A percentile compares a stretch with the other conserved stretches of the same genome.
Evolutionary conservation across 2,113 vertebrate species (phyloP).

Genomic region (Laterallus jamaicensis): DNA sequence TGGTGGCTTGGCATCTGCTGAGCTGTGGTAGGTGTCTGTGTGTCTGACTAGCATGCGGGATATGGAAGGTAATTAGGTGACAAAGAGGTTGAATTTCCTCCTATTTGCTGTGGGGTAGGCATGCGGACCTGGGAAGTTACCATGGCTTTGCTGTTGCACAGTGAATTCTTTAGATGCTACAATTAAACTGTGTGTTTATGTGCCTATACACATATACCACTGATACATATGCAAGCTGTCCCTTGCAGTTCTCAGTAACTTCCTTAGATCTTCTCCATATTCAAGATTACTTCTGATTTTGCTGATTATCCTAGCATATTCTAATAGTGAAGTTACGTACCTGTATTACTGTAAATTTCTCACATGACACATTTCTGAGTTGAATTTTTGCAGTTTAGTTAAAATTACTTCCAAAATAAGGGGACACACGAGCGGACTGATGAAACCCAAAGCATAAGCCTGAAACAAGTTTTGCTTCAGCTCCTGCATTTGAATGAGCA

Average conservation of each 20-base stretch:
- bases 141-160: neutral
- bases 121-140: neutral
- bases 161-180: neutral
- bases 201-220: neutral
- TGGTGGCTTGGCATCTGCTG: neutral
- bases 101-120: neutral
- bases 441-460: neutral
- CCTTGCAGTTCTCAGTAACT: neutral
- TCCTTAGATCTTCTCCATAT: neutral
- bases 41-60: fast-evolving
- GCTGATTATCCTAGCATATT: neutral
- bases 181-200: neutral
- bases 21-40: neutral
- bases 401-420: neutral
- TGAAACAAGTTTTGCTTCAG: neutral
- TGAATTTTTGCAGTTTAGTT: neutral
- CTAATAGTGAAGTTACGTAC: neutral
- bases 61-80: neutral
- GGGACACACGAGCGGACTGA: neutral
- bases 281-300: neutral
- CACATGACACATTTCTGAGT: neutral
- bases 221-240: neutral
- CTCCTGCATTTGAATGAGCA: neutral
- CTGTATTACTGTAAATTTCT: neutral
- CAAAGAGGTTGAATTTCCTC: neutral